Evolutionary conservation across 2,113 vertebrate species (phyloP), one percentile per base, ranked within the genome.

Genomic region (Xerus inauris): DNA sequence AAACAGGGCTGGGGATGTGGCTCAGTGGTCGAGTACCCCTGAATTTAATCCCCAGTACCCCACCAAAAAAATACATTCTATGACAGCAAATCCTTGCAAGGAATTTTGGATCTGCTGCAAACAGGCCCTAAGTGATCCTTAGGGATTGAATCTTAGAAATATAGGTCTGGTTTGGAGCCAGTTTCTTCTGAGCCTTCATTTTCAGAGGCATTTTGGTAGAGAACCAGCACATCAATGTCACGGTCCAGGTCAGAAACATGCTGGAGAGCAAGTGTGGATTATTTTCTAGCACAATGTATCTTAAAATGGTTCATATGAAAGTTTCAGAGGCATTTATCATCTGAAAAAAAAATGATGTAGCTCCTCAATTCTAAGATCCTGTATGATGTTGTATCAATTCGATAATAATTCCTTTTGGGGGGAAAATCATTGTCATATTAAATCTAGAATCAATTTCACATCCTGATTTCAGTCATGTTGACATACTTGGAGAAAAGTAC

Each of bases 381-480:
- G 2, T 75, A 3, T 83, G 62, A 88, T 71, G 72, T 10, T 26
- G n/a, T 47, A 79, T 76, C 20, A 49, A 67, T 54, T 64, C 8
- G 8, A 6, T n/a, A 92, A 22, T 80, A 57, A 69, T 2, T 42
- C 35, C 47, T 92, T 67, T 81, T 51, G 9, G 57, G 67, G 32
- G 42, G 49, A 71, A 57, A 69, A 65, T 87, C 32, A 64, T 49
- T 2, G 19, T 69, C 54, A n/a, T 19, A 38, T 64, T 77, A 81
- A 91, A 40, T 51, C 16, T 20, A 40, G 3, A 59, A 71, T 62
- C 65, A 35, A 11, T 84, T 93, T 93, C 86, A 47, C 32, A 62
- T 86, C 73, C 77, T 10, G 32, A 69, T 73, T 91, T 94, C 88
- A 91, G 82, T 73, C 45, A 73, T 86, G n/a, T 73, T 86, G 77